Percentiles rank a stretch among this genome's conserved stretches.
Evolutionary conservation across 2,113 vertebrate species (phyloP).

Genomic region (Geothlypis trichas): DNA sequence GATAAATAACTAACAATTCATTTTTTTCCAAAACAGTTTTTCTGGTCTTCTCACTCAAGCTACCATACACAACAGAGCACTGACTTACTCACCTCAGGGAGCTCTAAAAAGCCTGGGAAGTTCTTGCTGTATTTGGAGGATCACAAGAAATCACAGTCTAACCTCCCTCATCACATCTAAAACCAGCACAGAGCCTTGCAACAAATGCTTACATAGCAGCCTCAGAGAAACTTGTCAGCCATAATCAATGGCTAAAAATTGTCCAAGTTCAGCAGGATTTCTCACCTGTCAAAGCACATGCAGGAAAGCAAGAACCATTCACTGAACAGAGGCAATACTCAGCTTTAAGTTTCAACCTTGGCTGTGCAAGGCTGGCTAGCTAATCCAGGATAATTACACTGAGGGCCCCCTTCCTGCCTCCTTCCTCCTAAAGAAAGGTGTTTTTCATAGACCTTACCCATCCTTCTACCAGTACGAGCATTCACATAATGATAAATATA

Average conservation of each 20-base stretch:
- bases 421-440: background rate
- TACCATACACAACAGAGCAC: background rate
- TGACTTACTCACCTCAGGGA: background rate
- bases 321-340: background rate
- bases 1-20: rapidly evolving
- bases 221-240: background rate
- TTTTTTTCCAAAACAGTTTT: background rate
- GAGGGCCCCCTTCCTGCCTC: background rate
- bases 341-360: background rate
- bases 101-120: background rate
- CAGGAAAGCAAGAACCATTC: background rate
- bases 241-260: background rate
- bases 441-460: background rate
- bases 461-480: background rate
- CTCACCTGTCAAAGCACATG: background rate
- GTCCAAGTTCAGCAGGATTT: background rate
- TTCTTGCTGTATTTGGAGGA: background rate
- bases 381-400: background rate
- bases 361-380: background rate
- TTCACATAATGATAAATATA: background rate
- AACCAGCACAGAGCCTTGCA: background rate
- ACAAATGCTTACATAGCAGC: background rate
- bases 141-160: background rate
- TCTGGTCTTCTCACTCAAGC: background rate
- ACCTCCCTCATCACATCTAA: background rate